Percentiles rank a stretch among this genome's conserved stretches.
These are phyloP conservation scores for Bubo bubo DNA, from an alignment of 2,113 vertebrate genomes.

Conservation along the genomic window DNA sequence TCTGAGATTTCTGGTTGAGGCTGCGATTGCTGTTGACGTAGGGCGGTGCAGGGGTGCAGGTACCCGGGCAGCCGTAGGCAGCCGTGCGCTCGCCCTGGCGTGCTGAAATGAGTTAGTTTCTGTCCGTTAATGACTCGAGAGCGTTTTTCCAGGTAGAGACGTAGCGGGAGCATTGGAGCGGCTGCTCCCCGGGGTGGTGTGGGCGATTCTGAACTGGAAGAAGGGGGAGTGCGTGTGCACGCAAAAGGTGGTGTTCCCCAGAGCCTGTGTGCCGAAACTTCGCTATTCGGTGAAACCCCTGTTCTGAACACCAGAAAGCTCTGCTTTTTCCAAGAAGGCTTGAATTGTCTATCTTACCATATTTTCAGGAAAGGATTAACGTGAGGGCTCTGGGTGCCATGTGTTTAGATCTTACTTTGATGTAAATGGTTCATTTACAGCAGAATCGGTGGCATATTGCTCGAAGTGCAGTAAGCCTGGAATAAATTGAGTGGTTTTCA, in stretches of 20 bases:
- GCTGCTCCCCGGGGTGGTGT: not conserved
- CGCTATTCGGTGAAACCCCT: not conserved
- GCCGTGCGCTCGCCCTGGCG: not conserved
- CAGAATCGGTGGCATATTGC: not conserved
- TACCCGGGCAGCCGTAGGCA: not conserved
- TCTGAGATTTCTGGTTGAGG: not conserved
- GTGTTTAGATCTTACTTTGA: not conserved
- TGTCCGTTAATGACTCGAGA: not conserved
- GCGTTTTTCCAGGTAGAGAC: not conserved
- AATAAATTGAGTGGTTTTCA: not conserved
- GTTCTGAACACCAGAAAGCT: not conserved
- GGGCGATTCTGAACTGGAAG: not conserved
- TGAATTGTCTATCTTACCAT: not conserved
- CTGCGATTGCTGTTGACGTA: not conserved
- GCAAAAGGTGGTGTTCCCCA: not conserved
- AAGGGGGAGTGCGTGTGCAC: not conserved
- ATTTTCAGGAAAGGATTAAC: not conserved
- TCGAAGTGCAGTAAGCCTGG: not conserved
- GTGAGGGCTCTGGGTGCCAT: not conserved
- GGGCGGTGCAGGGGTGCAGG: not conserved
- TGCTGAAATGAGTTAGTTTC: not conserved
- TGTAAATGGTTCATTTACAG: not conserved
- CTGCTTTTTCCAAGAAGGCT: not conserved
- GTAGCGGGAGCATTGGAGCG: accelerated
- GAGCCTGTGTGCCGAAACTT: not conserved